Evolutionary conservation across 2,797 vertebrate species (phyloP).

Genomic region (Aldrovandia affinis): DNA sequence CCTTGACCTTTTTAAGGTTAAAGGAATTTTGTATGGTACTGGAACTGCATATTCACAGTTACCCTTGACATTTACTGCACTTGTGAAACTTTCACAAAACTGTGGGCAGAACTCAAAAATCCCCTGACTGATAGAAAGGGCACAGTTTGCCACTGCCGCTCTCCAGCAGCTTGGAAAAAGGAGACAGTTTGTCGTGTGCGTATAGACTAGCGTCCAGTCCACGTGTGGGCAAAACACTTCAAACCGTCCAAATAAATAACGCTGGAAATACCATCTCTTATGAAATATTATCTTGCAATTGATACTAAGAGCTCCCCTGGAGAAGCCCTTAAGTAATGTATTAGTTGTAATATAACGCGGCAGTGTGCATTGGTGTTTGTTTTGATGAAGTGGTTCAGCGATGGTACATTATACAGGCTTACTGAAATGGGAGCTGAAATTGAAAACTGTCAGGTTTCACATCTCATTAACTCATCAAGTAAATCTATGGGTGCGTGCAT

Average conservation of each 20-base stretch:
- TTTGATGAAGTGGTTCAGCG: not conserved
- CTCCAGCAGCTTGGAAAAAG: not conserved
- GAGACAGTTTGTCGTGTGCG: not conserved
- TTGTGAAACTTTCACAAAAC: not conserved
- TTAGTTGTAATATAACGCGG: conserved; percentile 1
- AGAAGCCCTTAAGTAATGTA: not conserved
- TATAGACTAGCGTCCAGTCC: not conserved
- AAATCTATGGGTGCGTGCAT: not conserved
- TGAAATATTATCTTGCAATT: not conserved
- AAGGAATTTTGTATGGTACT: not conserved
- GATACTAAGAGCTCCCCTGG: not conserved
- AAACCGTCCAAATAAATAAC: not conserved
- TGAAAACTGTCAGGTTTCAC: conserved; percentile 1
- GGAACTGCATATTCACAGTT: not conserved
- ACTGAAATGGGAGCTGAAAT: not conserved
- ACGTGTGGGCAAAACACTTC: not conserved
- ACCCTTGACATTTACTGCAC: not conserved
- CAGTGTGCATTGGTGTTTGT: not conserved
- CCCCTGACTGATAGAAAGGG: not conserved
- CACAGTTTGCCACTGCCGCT: not conserved
- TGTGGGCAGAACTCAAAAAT: not conserved
- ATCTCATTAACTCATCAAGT: not conserved
- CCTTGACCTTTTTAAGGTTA: not conserved
- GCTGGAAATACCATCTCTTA: not conserved
- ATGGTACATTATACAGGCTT: not conserved